phyloP scores from a whole-genome alignment of 2,888 invertebrate genomes.

The Drosophila emarginata region DNA sequence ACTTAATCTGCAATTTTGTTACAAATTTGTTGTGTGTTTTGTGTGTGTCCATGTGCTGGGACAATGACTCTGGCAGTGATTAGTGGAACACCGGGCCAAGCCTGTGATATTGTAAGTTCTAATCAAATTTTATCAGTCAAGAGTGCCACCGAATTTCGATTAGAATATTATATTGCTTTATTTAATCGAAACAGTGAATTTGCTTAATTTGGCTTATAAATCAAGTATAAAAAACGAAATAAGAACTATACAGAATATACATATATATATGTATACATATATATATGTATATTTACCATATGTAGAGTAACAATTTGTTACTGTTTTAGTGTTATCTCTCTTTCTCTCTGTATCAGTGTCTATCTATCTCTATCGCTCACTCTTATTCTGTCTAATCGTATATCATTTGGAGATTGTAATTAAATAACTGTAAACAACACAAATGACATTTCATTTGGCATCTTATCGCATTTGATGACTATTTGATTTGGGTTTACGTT shows the following conservation, averaged over 20 bases:
- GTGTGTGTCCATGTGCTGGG: background rate
- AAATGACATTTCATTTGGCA: constrained; percentile 34
- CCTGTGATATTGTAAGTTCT: constrained; percentile 60
- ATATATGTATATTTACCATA: too few species aligned
- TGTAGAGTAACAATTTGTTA: background rate
- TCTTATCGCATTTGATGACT: constrained; percentile 12
- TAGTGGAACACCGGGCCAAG: constrained; percentile 46
- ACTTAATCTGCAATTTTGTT: constrained; percentile 38
- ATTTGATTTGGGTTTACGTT: constrained; percentile 26
- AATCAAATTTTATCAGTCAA: background rate
- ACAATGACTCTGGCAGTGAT: constrained; percentile 53
- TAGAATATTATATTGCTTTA: too few species aligned
- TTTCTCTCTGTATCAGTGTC: constrained; percentile 7
- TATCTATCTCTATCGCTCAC: background rate
- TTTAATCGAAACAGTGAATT: constrained; percentile 10
- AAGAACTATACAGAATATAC: background rate
- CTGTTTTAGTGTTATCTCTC: constrained; percentile 9
- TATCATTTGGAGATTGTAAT: constrained; percentile 35
- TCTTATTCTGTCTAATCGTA: constrained; percentile 14
- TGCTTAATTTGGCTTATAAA: background rate
- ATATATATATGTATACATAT: too few species aligned
- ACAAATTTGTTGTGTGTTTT: constrained; percentile 2
- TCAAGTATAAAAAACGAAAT: constrained; percentile 8
- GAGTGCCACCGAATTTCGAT: background rate
- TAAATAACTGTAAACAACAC: constrained; percentile 36